Conservation (phyloP, 2,113 vertebrate genomes). For the Passer montanus region DNA sequence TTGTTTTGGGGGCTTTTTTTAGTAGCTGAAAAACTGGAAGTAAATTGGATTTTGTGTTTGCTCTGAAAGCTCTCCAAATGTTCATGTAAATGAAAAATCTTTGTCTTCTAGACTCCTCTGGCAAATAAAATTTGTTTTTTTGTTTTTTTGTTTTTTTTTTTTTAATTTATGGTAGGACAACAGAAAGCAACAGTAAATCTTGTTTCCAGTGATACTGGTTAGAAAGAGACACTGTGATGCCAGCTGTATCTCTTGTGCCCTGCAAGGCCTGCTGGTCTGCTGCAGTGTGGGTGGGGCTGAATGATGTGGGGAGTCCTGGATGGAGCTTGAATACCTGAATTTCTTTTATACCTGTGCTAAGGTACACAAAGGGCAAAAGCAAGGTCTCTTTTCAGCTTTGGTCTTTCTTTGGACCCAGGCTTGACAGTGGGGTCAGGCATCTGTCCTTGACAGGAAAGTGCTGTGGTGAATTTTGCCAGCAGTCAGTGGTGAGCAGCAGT, state of each 20-base stretch:
- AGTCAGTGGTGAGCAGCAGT: neutral
- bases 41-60: slow-evolving; percentile 1
- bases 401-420: neutral
- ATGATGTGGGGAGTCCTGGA: neutral
- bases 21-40: neutral
- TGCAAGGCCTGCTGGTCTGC: neutral
- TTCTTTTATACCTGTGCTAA: neutral
- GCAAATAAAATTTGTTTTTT: neutral
- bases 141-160: neutral
- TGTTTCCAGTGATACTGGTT: neutral
- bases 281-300: neutral
- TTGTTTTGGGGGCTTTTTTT: neutral
- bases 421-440: neutral
- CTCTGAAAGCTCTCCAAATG: neutral
- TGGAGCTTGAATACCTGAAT: neutral
- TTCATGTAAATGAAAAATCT: neutral
- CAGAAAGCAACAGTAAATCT: neutral
- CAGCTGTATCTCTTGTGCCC: neutral
- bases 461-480: neutral
- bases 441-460: neutral
- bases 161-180: neutral
- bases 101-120: neutral
- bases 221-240: neutral
- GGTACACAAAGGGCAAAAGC: neutral
- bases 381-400: neutral